Evolutionary conservation across 2,113 vertebrate genomes (phyloP).

Genomic region (Toxotes jaculatrix): DNA sequence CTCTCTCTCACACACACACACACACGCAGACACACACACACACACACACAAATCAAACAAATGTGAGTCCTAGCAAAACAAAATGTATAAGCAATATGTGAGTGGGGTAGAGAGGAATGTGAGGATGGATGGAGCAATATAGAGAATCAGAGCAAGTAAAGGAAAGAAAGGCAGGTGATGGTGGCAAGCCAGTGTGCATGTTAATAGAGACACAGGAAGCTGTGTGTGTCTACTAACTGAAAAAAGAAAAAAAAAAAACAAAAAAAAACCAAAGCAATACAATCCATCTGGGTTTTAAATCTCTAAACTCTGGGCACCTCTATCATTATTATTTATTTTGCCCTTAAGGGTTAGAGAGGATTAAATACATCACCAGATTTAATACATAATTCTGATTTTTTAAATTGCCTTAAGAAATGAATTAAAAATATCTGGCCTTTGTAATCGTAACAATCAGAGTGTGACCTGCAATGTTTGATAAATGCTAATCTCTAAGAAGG

Average conservation of each 20-base stretch:
- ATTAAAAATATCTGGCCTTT: not conserved
- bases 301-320: not conserved
- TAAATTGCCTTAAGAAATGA: not conserved
- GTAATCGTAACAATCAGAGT: not conserved
- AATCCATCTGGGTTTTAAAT: not conserved
- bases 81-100: conserved; percentile 53
- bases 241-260: not conserved
- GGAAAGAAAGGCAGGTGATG: conserved; percentile 72
- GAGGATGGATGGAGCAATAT: conserved; percentile 35
- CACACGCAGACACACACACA: no score
- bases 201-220: conserved; percentile 51
- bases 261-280: not conserved
- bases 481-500: not conserved
- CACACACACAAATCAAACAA: conserved; percentile 8
- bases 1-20: no score
- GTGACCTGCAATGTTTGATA: conserved; percentile 1
- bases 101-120: conserved; percentile 23
- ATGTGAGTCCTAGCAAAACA: conserved; percentile 35
- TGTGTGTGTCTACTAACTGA: conserved; percentile 3
- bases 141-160: conserved; percentile 45
- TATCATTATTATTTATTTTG: conserved; percentile 6
- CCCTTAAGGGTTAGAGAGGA: conserved; percentile 15
- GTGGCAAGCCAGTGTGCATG: conserved; percentile 79
- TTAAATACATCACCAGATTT: conserved; percentile 12
- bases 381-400: conserved; percentile 10